Evolutionary conservation across 2,113 vertebrate genomes (phyloP).

Genomic region (Solenodon paradoxus): DNA sequence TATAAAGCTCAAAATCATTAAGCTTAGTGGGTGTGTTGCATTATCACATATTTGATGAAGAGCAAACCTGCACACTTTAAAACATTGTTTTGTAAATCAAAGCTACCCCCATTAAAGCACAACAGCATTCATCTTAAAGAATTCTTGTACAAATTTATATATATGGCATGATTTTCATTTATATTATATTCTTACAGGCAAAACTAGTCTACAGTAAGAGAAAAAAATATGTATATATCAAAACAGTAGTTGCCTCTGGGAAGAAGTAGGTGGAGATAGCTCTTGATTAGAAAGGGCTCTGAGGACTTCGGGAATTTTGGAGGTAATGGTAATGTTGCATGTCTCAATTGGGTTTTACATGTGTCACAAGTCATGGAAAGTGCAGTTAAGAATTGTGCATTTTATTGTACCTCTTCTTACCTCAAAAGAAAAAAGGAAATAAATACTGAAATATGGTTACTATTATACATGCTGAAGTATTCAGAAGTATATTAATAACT

Average conservation of each 20-base stretch:
- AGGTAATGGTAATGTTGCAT: neutral
- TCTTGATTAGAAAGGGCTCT: neutral
- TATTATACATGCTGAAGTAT: neutral
- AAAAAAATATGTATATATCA: constrained; percentile 33
- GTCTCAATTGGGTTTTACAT: neutral
- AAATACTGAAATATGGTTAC: neutral
- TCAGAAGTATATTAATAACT: constrained; percentile 28
- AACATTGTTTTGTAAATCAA: no score
- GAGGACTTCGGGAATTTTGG: neutral
- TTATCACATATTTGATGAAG: no score
- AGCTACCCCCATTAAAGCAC: no score
- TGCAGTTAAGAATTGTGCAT: neutral
- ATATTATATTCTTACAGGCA: neutral
- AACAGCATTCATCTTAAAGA: constrained; percentile 17
- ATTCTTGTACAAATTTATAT: neutral
- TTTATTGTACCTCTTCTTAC: neutral
- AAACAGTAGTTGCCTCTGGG: neutral
- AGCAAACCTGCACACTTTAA: no score
- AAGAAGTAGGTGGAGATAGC: neutral
- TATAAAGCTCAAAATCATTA: neutral
- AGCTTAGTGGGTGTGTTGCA: no score
- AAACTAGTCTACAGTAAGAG: neutral
- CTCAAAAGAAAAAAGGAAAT: constrained; percentile 29
- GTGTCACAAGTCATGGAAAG: constrained; percentile 14
- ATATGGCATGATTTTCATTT: neutral